phyloP scores from a whole-genome alignment of 2,113 vertebrate genomes.

The Megaceryle torquata region DNA sequence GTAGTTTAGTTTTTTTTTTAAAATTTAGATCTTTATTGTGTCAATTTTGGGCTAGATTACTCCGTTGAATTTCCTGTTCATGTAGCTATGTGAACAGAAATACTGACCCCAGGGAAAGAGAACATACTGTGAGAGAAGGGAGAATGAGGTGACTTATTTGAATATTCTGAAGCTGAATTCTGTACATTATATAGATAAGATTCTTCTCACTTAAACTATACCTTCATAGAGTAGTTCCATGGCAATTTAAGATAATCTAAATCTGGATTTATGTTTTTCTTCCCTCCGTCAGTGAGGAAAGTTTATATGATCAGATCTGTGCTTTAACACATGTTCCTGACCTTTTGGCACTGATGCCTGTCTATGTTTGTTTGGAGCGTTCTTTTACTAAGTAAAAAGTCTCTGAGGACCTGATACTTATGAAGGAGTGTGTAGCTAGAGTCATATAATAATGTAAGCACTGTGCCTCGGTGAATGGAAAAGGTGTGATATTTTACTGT shows the following conservation, averaged over 20 bases:
- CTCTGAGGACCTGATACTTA: neutral
- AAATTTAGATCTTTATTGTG: neutral
- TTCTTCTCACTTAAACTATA: neutral
- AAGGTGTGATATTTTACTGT: neutral
- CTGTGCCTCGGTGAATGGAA: neutral
- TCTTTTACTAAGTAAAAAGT: neutral
- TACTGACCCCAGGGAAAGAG: neutral
- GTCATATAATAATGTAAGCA: neutral
- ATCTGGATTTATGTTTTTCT: neutral
- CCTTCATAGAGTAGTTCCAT: neutral
- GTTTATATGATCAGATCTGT: neutral
- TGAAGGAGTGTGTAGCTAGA: neutral
- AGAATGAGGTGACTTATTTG: neutral
- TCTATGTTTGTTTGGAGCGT: neutral
- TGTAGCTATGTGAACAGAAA: neutral
- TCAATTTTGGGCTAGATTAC: neutral
- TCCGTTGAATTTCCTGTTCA: neutral
- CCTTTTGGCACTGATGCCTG: neutral
- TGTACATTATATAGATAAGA: fast-evolving
- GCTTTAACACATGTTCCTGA: neutral
- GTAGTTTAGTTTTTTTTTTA: neutral
- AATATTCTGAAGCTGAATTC: neutral
- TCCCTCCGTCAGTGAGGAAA: neutral
- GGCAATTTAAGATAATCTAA: neutral
- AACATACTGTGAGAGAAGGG: neutral